phyloP scores from a whole-genome alignment of 2,113 vertebrate species.

The Aptenodytes patagonicus region DNA sequence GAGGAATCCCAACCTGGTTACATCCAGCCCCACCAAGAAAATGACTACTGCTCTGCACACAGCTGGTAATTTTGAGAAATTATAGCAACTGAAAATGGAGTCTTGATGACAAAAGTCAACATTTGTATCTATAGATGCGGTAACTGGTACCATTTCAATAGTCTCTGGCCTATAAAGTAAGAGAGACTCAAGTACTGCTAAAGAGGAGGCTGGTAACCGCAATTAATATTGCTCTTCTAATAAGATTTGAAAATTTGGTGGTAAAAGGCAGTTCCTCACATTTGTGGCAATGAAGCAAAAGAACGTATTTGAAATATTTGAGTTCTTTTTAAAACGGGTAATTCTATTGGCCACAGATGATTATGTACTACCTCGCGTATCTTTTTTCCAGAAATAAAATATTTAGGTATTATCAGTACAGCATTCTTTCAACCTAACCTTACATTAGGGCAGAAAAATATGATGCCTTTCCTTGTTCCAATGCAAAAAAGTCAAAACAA shows the following conservation, averaged over 20 bases:
- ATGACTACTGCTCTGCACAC: background rate
- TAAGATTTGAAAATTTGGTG: background rate
- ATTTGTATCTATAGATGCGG: background rate
- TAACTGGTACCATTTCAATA: background rate
- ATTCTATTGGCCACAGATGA: background rate
- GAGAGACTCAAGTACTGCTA: background rate
- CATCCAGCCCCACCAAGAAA: background rate
- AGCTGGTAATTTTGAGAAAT: too few species aligned
- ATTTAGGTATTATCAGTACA: background rate
- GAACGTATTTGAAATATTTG: background rate
- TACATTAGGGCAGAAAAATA: background rate
- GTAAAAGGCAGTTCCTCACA: background rate
- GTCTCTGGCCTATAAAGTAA: background rate
- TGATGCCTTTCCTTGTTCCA: background rate
- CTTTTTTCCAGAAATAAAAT: background rate
- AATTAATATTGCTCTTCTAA: background rate
- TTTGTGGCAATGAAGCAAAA: background rate
- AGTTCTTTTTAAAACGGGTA: background rate
- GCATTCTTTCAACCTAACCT: background rate
- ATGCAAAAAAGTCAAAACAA: background rate
- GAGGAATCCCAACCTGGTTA: background rate
- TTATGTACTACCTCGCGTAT: background rate
- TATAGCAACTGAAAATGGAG: background rate
- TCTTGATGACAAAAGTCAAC: background rate
- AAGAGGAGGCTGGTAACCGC: background rate